Evolutionary conservation across 2,797 vertebrate species (phyloP).

Genomic region (Phataginus tricuspis): DNA sequence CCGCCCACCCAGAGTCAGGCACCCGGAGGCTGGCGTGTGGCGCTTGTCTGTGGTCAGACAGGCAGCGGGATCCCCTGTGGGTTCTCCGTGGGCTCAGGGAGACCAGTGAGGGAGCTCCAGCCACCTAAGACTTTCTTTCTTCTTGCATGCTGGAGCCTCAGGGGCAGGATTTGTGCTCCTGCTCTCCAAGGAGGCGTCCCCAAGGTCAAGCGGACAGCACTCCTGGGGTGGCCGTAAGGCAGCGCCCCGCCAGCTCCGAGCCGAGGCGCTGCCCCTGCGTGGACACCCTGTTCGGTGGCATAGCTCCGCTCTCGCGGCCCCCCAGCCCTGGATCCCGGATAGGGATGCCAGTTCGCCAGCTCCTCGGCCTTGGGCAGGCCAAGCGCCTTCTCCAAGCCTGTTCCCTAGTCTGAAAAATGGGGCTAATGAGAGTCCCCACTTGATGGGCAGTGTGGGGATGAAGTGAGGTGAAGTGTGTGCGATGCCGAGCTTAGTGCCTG

Average conservation of each 20-base stretch:
- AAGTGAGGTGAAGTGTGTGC: accelerated
- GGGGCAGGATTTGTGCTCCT: background rate
- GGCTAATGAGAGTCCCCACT: background rate
- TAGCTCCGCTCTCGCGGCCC: too few relatives aligned
- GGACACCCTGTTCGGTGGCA: too few relatives aligned
- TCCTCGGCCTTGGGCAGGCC: background rate
- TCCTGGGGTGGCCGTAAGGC: background rate
- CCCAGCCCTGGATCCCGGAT: too few relatives aligned
- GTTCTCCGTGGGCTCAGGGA: background rate
- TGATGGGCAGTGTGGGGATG: accelerated
- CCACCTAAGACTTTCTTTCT: too few relatives aligned
- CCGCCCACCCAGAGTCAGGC: background rate
- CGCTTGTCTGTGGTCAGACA: background rate
- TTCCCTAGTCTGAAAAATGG: background rate
- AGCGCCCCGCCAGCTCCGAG: too few relatives aligned
- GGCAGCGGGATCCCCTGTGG: background rate
- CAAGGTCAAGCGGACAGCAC: background rate
- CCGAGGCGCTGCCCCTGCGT: too few relatives aligned
- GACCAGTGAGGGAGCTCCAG: background rate
- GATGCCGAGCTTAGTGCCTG: too few relatives aligned
- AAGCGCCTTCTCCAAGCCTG: background rate
- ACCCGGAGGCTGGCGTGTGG: accelerated
- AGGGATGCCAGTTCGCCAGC: background rate
- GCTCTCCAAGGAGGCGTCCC: background rate
- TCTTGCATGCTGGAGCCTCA: background rate